Conservation (phyloP, 1,140 invertebrate species). For the Drosophila dunni region DNA sequence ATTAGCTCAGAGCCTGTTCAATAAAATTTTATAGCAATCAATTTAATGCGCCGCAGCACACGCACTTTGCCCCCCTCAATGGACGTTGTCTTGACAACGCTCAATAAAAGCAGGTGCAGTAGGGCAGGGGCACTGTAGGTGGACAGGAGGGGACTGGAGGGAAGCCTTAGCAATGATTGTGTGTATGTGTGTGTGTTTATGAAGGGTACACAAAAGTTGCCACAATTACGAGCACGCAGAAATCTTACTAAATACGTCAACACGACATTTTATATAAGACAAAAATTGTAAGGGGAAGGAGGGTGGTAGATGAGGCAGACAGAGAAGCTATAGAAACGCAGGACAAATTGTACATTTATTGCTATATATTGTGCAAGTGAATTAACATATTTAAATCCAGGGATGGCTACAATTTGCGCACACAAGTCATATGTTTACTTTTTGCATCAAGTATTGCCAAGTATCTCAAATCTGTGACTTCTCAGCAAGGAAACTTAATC, state of each 20-base stretch:
- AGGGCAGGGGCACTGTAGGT: no score
- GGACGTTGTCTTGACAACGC: conserved; percentile 58
- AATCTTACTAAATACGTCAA: conserved; percentile 79
- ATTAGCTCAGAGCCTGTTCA: conserved; percentile 39
- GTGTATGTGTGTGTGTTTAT: conserved; percentile 3
- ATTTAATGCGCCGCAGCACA: conserved; percentile 75
- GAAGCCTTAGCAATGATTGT: conserved; percentile 58
- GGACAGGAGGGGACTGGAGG: not conserved
- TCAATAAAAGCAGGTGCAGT: not conserved
- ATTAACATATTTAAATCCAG: not conserved
- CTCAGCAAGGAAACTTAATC: no score
- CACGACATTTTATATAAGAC: conserved; percentile 25
- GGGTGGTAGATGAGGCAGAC: not conserved
- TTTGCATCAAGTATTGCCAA: no score
- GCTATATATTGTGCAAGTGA: conserved; percentile 9
- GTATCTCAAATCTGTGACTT: no score
- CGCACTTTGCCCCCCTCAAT: conserved; percentile 58
- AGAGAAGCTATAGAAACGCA: conserved; percentile 42
- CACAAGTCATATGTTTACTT: no score
- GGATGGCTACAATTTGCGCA: no score
- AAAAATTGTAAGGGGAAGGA: conserved; percentile 36
- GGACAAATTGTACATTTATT: conserved; percentile 50
- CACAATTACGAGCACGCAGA: conserved; percentile 64
- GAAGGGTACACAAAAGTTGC: conserved; percentile 55
- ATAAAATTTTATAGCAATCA: conserved; percentile 76